Evolutionary conservation across 1,140 invertebrate genomes (phyloP).

Genomic region (Triops longicaudatus): DNA sequence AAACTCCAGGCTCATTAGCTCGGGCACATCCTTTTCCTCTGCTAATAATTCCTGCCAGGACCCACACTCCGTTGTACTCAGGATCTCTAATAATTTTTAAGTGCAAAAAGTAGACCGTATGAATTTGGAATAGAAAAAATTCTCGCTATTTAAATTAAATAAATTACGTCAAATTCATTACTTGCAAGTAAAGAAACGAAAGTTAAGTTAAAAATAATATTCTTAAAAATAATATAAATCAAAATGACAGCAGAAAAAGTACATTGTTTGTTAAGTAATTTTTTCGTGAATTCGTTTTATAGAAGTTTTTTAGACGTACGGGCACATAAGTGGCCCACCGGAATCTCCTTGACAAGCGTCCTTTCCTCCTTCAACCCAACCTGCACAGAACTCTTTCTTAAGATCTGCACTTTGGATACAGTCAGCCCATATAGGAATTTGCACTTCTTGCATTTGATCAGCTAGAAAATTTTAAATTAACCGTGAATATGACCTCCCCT

Average conservation of each 20-base stretch:
- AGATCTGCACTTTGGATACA: conserved; percentile 46
- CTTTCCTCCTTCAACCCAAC: conserved; percentile 57
- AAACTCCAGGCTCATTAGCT: conserved; percentile 67
- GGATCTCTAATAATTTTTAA: conserved; percentile 28
- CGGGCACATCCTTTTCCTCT: conserved; percentile 68
- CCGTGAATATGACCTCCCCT: neutral
- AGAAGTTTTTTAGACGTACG: conserved; percentile 33
- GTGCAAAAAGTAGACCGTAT: neutral
- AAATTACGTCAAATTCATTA: too few relatives aligned
- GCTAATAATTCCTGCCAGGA: conserved; percentile 64
- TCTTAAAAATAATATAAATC: too few relatives aligned
- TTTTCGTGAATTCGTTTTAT: conserved; percentile 17
- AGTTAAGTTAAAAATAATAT: too few relatives aligned
- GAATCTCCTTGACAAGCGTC: conserved; percentile 76
- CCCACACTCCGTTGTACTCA: conserved; percentile 43
- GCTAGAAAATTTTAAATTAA: conserved; percentile 36
- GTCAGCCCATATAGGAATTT: conserved; percentile 41
- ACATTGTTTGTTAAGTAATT: neutral
- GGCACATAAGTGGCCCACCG: conserved; percentile 66
- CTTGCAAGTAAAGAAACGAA: too few relatives aligned
- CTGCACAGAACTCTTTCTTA: conserved; percentile 63
- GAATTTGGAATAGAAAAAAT: too few relatives aligned
- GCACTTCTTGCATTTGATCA: conserved; percentile 55
- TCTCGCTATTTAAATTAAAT: too few relatives aligned
- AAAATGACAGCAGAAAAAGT: too few relatives aligned